Conservation (phyloP, 2,113 vertebrate genomes). For the Cephalopholis sonnerati region DNA sequence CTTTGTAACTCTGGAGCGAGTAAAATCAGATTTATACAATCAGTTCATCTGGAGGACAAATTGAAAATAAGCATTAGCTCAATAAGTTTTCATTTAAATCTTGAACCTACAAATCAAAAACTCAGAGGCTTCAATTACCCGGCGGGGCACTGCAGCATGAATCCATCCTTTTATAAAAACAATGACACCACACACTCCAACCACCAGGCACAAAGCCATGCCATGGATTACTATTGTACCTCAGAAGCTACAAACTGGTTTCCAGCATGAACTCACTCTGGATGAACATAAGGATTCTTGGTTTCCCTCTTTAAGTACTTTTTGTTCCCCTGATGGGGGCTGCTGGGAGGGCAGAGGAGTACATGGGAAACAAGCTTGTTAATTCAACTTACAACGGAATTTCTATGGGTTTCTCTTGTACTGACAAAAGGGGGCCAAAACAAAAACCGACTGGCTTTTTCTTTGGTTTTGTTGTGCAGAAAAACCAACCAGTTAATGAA, state of each 20-base stretch:
- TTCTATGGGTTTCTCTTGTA: slow-evolving; percentile 42
- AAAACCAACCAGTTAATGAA: slow-evolving; percentile 37
- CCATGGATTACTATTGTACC: slow-evolving; percentile 29
- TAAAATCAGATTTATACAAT: neutral
- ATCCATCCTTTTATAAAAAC: slow-evolving; percentile 37
- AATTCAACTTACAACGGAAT: slow-evolving; percentile 52
- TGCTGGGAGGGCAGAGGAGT: slow-evolving; percentile 45
- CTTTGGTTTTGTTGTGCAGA: slow-evolving; percentile 51
- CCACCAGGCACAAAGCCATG: slow-evolving; percentile 41
- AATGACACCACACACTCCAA: slow-evolving; percentile 42
- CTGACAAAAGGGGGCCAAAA: slow-evolving; percentile 57
- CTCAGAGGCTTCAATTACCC: slow-evolving; percentile 32
- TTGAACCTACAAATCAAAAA: slow-evolving; percentile 25
- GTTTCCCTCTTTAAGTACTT: slow-evolving; percentile 47
- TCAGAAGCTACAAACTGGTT: slow-evolving; percentile 20
- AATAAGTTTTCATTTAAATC: slow-evolving; percentile 21
- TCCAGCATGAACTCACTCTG: slow-evolving; percentile 55
- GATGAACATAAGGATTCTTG: slow-evolving; percentile 44
- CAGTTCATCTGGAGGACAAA: slow-evolving; percentile 20
- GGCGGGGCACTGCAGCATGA: neutral
- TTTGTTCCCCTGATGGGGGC: slow-evolving; percentile 32
- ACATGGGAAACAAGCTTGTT: slow-evolving; percentile 75
- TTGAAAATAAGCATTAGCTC: slow-evolving; percentile 5
- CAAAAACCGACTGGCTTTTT: slow-evolving; percentile 51
- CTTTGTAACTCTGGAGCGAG: neutral